Percentiles rank a stretch among this genome's conserved stretches.
These are phyloP conservation scores for Sebastes hubbsi DNA, from an alignment of 2,797 vertebrate species.

Conservation along the genomic window DNA sequence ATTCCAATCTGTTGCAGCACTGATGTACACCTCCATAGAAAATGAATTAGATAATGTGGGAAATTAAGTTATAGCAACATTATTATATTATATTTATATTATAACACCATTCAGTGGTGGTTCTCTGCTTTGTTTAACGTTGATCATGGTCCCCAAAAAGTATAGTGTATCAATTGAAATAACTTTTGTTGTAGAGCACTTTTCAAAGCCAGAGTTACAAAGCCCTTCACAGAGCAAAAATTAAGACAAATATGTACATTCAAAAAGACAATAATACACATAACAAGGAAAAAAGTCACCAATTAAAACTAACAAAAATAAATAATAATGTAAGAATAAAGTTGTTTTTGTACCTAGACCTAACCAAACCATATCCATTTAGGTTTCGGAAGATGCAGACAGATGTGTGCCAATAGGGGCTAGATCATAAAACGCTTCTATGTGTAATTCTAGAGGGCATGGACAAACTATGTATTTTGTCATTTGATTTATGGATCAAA, in stretches of 20 bases:
- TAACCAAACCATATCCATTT: background rate
- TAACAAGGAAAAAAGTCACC: background rate
- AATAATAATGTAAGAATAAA: background rate
- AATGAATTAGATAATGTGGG: background rate
- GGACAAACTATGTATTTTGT: background rate
- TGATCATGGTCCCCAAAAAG: background rate
- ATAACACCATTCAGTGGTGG: background rate
- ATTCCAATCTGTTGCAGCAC: background rate
- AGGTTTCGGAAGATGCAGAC: background rate
- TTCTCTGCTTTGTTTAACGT: background rate
- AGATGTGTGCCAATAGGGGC: background rate
- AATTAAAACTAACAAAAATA: background rate
- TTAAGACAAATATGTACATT: background rate
- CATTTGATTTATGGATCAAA: background rate
- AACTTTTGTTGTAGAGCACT: no score
- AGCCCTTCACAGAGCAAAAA: background rate
- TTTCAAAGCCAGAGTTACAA: background rate
- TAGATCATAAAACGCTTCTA: no score
- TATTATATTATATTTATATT: no score
- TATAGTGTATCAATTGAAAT: background rate
- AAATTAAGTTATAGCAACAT: background rate
- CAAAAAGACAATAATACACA: background rate
- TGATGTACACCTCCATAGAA: background rate
- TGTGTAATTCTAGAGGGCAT: background rate
- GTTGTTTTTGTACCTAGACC: no score